Base-by-base conservation (phyloP, 2,888 invertebrate genomes). In the Phyllotreta striolata region DNA sequence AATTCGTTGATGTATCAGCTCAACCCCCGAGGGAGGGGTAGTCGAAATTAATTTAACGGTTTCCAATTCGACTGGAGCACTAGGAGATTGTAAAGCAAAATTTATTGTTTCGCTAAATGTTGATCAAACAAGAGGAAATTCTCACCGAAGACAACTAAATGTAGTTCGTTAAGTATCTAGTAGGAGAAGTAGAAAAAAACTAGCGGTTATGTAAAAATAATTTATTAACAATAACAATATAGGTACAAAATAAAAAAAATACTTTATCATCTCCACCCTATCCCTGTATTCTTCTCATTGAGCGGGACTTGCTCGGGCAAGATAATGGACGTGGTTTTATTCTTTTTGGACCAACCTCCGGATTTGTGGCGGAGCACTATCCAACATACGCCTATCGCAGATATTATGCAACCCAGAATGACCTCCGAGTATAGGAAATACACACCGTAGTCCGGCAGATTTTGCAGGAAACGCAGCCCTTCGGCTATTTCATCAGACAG, bases 401-500 rank as follows among this genome's bases (percentile, higher is more conserved):
- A 59, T 6, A 67, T 63, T 5, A 73, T 38, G 40, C 71, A 38
- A 4, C 78, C 77, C 40, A 76, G 49, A 43, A 63, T 56, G 0
- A 73, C 56, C 37, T 75, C 64, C 38, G 73, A 66, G 38, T 74
- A 47, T n/a, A 67, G 68, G 40, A 71, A 60, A 55, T 76, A 72
- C 39, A 69, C 68, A 37, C 65, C 62, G 24, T 73, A 75, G 58
- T 74, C 73, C 24, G 90, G 83, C 0, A 89, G 82, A 64, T 79
- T 73, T 3, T 87, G 80, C 14, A 87, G 75, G 34, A 82, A 70
- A 60, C 80, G 80, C 39, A 92, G 78, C 54, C 88, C 86, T 0
- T 79, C 75, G 0, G 87, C 83, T 54, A 91, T 75, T 0, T 85
- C 83, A 0, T 86, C 84, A 0, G 85, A 84, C 0, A 90, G 82